Evolutionary conservation across 2,888 invertebrate genomes (phyloP), one percentile per base, ranked within the genome.

Genomic region (Caenorhabditis afra): DNA sequence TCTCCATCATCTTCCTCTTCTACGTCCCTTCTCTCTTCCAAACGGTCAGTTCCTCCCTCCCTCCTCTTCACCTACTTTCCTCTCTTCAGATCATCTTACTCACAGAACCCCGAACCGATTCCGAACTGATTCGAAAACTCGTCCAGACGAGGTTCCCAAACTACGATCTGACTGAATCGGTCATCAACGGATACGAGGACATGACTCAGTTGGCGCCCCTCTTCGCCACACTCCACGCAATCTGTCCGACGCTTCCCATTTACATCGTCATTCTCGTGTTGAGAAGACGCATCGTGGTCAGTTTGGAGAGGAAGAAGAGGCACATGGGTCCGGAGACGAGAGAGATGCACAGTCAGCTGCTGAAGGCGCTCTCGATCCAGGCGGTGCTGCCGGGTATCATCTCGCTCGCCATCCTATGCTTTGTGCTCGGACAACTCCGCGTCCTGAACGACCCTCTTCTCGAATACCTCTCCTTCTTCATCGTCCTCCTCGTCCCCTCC

Each of bases 291-390:
- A 55, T 55, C 10, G 37, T 55, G 20, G 11, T 37, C 5, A 55
- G 35, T 35, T 55, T 55, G 18, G 39, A 37, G 39, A 37, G 16
- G 10, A 18, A 39, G 55, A 55, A 55, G 35, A 11, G n/a, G 14
- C 23, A 35, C 20, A 55, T 55, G 39, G 55, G 39, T 0, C 37
- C 37, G 11, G 55, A 55, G 18, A 55, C 55, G 35, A 35, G 39
- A 8, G 39, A 55, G 10, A 37, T 55, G 16, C 55, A 55, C 55
- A 39, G 18, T 39, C 55, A 55, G 18, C 20, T 55, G 3, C 55
- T 55, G 7, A 55, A 55, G 39, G 37, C 39, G 14, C 39, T 55
- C 20, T 39, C 37, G 5, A 8, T 5, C 18, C 55, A 55, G 29
- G 39, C 55, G 11, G 20, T 39, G 18, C 37, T 55, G n/a, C 39